Evolutionary conservation across 1,140 invertebrate genomes (phyloP), one percentile per base, ranked within the genome.

Genomic region (Leptopilina clavipes): DNA sequence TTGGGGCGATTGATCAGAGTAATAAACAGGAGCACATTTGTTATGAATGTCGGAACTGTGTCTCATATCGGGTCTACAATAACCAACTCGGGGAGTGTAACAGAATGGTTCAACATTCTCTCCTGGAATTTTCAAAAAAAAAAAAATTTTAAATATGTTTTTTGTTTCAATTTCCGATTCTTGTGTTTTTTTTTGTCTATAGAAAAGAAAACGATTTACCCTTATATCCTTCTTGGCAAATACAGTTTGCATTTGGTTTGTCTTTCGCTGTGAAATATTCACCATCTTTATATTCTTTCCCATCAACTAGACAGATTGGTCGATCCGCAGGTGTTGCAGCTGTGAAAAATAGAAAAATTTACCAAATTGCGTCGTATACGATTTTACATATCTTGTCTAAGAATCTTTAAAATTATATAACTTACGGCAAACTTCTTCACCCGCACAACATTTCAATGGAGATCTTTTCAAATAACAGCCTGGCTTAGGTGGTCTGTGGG

Each of bases 51-150:
- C 43, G 10, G 6, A 19, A 10, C 22, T 31, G 11, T 11, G 37
- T 17, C 45, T 48, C 1, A 73, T 14, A 1, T 73, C 72, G 14
- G 43, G 22, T 22, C 45, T 11, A 25, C 48, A 52, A 14, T 8
- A 65, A 59, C 22, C 25, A 14, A 10, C 19, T 54, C 31, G 14
- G n/a, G 14, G 22, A n/a, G 37, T 71, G 17, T 44, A 22, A 43
- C 70, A 71, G 11, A 48, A 54, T n/a, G 72, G 72, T 52, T 71
- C 40, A 12, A 48, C 9, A 43, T 74, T 43, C 70, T 74, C 48
- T 40, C 54, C 65, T 71, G 10, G 5, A 71, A 43, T 9, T 9
- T 31, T 2, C 25, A 5, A 31, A 31, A 19, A 19, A 19, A 44
- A 71, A 17, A 11, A 18, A 43, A 19, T 45, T 11, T 31, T 71